Percentiles rank a stretch among this genome's conserved stretches.
Evolutionary conservation across 2,113 vertebrate genomes (phyloP).

Genomic region (Camelus bactrianus): DNA sequence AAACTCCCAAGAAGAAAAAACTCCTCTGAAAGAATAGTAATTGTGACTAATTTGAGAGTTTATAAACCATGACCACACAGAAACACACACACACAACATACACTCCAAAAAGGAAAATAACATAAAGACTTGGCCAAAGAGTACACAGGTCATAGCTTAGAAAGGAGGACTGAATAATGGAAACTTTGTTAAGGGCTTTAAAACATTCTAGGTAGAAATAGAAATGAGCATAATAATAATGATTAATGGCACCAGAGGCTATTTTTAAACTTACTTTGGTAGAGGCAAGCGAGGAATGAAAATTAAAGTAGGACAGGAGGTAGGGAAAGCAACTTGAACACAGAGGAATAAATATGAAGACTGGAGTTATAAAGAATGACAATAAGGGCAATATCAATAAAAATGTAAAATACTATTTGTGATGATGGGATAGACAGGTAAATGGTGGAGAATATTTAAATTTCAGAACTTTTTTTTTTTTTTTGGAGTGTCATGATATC

Average conservation of each 20-base stretch:
- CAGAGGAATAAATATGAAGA: background rate
- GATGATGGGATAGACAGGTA: background rate
- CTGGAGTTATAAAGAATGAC: background rate
- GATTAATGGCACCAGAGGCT: background rate
- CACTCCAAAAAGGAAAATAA: background rate
- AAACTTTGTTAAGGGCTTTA: background rate
- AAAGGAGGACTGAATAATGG: background rate
- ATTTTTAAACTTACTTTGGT: conserved; percentile 3
- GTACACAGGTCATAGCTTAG: background rate
- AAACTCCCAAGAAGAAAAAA: background rate
- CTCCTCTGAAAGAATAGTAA: background rate
- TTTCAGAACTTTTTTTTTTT: background rate
- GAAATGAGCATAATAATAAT: background rate
- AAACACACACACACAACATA: background rate
- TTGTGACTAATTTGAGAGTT: background rate
- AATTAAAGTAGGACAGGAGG: background rate
- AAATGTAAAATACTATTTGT: background rate
- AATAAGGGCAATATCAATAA: background rate
- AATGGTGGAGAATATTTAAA: background rate
- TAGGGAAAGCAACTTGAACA: background rate
- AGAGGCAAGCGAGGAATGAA: background rate
- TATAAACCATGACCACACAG: background rate
- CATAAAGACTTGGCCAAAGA: background rate
- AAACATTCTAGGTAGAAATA: conserved; percentile 7
- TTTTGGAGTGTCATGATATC: background rate